These are phyloP conservation scores for Drosophila rellima DNA, from an alignment of 2,888 invertebrate species.

Conservation along the genomic window DNA sequence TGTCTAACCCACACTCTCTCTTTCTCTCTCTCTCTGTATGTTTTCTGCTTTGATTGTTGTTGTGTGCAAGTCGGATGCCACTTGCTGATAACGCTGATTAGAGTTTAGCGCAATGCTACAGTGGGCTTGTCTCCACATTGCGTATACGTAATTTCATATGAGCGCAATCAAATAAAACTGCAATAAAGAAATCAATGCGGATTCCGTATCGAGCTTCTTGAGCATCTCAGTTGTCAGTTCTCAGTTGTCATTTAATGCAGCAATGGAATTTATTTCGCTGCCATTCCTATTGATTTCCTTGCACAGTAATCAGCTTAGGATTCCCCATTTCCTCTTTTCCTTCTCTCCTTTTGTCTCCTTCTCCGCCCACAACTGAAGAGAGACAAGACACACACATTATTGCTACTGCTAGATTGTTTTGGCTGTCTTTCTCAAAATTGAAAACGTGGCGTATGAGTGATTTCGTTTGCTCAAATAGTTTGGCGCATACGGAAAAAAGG, in stretches of 20 bases:
- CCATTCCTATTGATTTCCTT: slow-evolving; percentile 68
- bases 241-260: slow-evolving; percentile 48
- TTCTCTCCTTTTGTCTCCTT: slow-evolving; percentile 1
- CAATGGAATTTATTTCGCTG: slow-evolving; percentile 61
- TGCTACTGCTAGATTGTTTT: slow-evolving; percentile 44
- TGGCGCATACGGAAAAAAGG: slow-evolving; percentile 34
- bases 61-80: slow-evolving; percentile 45
- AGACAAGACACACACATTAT: slow-evolving; percentile 34
- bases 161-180: slow-evolving; percentile 79
- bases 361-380: slow-evolving; percentile 7
- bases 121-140: slow-evolving; percentile 66
- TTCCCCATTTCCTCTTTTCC: slow-evolving; percentile 6
- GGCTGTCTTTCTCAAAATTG: slow-evolving; percentile 66
- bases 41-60: slow-evolving; percentile 16
- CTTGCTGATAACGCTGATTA: slow-evolving; percentile 71
- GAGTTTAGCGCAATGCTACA: slow-evolving; percentile 61
- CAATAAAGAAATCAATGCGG: slow-evolving; percentile 81
- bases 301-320: slow-evolving; percentile 71
- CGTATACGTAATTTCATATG: slow-evolving; percentile 79
- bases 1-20: background rate
- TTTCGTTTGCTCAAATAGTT: slow-evolving; percentile 68
- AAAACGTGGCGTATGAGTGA: slow-evolving; percentile 74
- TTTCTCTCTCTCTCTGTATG: no score
- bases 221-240: slow-evolving; percentile 5
- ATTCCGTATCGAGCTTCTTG: slow-evolving; percentile 33